Percentiles rank a stretch among this genome's conserved stretches.
Conservation (phyloP, 2,113 vertebrate genomes). For the Pelvicachromis taeniatus region DNA sequence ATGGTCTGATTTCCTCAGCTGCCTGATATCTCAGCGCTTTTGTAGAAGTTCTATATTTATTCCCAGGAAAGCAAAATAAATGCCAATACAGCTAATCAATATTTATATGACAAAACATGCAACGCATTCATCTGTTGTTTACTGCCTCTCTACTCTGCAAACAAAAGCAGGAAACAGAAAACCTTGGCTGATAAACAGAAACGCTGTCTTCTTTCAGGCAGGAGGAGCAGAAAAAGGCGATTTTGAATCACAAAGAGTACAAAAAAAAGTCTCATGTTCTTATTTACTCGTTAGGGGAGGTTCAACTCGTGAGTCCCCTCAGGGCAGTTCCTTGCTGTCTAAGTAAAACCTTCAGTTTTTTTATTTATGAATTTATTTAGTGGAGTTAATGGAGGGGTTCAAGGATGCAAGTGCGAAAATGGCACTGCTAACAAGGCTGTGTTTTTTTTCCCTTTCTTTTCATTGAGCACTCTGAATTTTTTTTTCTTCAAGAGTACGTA, state of each 20-base stretch:
- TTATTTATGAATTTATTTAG: background rate
- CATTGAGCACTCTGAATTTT: background rate
- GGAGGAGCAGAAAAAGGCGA: background rate
- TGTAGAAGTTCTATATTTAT: conserved; percentile 13
- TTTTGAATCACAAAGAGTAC: background rate
- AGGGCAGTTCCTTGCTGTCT: background rate
- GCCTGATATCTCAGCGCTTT: conserved; percentile 34
- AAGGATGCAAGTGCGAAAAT: background rate
- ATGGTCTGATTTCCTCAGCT: conserved; percentile 17
- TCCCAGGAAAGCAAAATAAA: conserved; percentile 1
- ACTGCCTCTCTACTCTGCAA: background rate
- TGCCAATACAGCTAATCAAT: conserved; percentile 36
- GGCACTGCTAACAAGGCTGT: background rate
- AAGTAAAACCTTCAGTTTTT: background rate
- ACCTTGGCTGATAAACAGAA: background rate
- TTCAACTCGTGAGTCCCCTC: background rate
- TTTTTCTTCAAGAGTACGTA: background rate
- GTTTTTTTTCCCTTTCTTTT: background rate
- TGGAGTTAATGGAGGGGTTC: background rate
- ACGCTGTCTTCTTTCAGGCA: background rate
- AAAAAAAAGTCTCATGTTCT: background rate
- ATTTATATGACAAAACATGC: background rate
- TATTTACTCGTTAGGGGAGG: conserved; percentile 9
- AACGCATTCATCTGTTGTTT: background rate
- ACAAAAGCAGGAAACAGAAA: background rate